Evolutionary conservation across 2,113 vertebrate species (phyloP).

Genomic region (Panurus biarmicus): DNA sequence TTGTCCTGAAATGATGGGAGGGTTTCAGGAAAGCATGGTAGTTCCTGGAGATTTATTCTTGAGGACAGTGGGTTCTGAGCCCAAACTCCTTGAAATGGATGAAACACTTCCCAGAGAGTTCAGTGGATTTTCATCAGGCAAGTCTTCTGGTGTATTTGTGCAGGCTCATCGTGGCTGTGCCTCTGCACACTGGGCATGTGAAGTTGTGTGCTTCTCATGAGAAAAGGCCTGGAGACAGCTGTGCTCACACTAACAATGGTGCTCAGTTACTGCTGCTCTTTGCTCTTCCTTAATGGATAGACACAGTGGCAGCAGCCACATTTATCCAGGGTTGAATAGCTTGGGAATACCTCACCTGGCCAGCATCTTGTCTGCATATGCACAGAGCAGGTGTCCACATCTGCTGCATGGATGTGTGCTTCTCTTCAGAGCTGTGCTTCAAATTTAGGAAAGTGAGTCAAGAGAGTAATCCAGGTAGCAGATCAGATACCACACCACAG

Average conservation of each 20-base stretch:
- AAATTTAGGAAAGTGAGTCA: neutral
- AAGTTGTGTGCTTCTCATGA: neutral
- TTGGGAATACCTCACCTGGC: neutral
- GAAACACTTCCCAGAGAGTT: neutral
- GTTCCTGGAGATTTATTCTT: neutral
- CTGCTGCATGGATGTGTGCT: neutral
- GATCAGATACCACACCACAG: neutral
- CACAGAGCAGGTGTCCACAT: neutral
- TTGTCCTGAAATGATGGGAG: neutral
- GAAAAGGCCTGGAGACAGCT: neutral
- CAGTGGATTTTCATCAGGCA: neutral
- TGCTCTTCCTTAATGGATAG: neutral
- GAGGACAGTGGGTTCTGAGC: neutral
- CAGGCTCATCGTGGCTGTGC: neutral
- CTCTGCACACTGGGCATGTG: rapidly evolving
- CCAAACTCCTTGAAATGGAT: neutral
- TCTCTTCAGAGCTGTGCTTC: neutral
- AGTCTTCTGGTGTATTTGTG: neutral
- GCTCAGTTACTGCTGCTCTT: neutral
- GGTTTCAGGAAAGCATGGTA: neutral
- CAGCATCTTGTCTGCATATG: neutral
- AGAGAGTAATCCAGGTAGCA: neutral
- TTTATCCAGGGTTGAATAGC: neutral
- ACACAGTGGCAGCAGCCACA: neutral
- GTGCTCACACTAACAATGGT: neutral